Conservation (phyloP, 2,888 invertebrate genomes). For the Clunio marinus region DNA sequence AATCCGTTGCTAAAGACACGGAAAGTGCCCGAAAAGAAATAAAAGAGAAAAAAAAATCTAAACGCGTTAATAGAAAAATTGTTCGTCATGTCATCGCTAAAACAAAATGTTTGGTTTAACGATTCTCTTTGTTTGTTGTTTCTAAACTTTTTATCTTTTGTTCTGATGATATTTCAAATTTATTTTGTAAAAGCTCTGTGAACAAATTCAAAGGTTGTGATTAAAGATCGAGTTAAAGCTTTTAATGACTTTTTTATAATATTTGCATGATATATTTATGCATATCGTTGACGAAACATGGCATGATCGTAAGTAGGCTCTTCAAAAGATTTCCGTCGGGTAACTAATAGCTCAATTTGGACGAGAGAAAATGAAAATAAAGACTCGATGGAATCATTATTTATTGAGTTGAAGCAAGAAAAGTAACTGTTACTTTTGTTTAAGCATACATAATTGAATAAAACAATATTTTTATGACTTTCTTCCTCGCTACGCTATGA, state of each 20-base stretch:
- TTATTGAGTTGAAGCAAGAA: not conserved
- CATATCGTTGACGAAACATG: too few species aligned
- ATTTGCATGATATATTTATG: too few species aligned
- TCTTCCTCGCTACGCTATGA: not conserved
- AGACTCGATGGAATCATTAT: not conserved
- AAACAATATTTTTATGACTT: conserved; percentile 4
- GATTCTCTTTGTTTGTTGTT: conserved; percentile 1
- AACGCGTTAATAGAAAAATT: not conserved
- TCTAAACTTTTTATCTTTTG: not conserved
- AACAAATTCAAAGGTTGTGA: too few species aligned
- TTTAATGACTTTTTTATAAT: too few species aligned
- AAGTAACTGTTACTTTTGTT: not conserved
- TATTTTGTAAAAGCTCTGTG: too few species aligned
- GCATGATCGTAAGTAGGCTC: too few species aligned
- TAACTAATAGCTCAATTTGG: not conserved
- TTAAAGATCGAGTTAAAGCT: too few species aligned
- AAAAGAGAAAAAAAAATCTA: not conserved
- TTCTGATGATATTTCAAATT: not conserved
- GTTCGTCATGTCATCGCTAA: not conserved
- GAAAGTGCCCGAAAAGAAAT: not conserved
- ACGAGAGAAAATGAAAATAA: not conserved
- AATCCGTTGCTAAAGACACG: not conserved
- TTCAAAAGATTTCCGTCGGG: too few species aligned
- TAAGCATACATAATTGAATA: not conserved
- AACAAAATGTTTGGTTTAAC: not conserved